A percentile compares a stretch with the other conserved stretches of the same genome.
phyloP scores from a whole-genome alignment of 2,113 vertebrate genomes.

The Macroglossus sobrinus region DNA sequence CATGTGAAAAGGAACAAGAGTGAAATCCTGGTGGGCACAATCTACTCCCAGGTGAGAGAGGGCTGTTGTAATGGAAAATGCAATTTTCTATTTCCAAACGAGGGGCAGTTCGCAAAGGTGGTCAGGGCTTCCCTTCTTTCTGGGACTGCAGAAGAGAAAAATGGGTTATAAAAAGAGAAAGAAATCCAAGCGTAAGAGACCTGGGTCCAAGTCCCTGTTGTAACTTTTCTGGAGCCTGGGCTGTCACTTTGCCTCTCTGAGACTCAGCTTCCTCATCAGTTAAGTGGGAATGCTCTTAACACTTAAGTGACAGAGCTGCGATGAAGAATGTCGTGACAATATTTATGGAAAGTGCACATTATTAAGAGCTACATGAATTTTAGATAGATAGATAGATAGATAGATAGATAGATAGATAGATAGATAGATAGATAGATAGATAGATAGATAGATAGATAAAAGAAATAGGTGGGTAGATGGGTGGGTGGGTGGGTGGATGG shows the following conservation, averaged over 20 bases:
- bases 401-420: background rate
- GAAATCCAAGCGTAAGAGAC: background rate
- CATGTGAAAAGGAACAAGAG: background rate
- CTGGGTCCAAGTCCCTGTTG: fast-evolving
- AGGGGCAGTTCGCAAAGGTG: background rate
- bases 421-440: too few species aligned
- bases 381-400: background rate
- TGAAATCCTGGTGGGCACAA: background rate
- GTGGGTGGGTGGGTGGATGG: background rate
- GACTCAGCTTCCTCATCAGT: background rate
- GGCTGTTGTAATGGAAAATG: background rate
- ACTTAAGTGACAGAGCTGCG: background rate
- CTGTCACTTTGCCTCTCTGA: background rate
- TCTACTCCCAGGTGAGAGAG: background rate
- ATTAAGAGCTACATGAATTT: background rate
- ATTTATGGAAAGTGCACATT: background rate
- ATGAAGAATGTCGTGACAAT: background rate
- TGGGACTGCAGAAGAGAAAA: background rate
- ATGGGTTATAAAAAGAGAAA: background rate
- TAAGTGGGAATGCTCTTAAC: background rate
- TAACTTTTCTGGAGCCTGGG: background rate
- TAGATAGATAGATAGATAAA: background rate
- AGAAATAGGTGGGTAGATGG: too few species aligned
- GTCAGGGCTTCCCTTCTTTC: background rate
- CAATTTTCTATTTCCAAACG: background rate